These are phyloP conservation scores for Magallana nippona DNA, from an alignment of 2,888 invertebrate species.

Conservation along the genomic window DNA sequence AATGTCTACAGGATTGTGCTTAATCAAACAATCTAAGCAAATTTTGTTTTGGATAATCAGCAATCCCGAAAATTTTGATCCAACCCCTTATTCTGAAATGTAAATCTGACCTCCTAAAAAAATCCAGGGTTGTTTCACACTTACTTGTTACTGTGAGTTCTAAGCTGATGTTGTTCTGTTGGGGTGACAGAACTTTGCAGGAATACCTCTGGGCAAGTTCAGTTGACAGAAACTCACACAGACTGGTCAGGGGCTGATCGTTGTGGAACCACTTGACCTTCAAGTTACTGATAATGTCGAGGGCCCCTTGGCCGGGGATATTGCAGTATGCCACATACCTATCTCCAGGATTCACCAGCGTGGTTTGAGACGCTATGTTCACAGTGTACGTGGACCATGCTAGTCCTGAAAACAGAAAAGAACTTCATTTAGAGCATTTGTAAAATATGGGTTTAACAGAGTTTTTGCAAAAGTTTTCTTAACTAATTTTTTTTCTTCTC, in stretches of 20 bases:
- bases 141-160: neutral
- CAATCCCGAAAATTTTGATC: too few relatives aligned
- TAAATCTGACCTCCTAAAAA: too few relatives aligned
- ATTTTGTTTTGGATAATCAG: too few relatives aligned
- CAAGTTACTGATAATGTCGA: neutral
- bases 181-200: neutral
- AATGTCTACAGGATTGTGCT: too few relatives aligned
- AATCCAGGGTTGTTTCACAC: neutral
- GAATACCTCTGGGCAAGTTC: neutral
- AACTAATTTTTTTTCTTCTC: too few relatives aligned
- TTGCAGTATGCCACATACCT: neutral
- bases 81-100: too few relatives aligned
- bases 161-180: neutral
- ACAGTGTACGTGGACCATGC: neutral
- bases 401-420: too few relatives aligned
- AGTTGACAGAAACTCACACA: neutral
- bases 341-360: neutral
- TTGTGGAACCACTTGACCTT: conserved; percentile 4
- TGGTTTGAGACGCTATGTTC: neutral
- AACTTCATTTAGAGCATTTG: too few relatives aligned
- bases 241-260: neutral
- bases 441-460: too few relatives aligned
- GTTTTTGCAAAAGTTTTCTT: too few relatives aligned
- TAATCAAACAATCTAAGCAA: too few relatives aligned
- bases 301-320: neutral